Evolutionary conservation across 2,888 invertebrate genomes (phyloP), one percentile per base, ranked within the genome.

Genomic region (Phyllotreta cruciferae): DNA sequence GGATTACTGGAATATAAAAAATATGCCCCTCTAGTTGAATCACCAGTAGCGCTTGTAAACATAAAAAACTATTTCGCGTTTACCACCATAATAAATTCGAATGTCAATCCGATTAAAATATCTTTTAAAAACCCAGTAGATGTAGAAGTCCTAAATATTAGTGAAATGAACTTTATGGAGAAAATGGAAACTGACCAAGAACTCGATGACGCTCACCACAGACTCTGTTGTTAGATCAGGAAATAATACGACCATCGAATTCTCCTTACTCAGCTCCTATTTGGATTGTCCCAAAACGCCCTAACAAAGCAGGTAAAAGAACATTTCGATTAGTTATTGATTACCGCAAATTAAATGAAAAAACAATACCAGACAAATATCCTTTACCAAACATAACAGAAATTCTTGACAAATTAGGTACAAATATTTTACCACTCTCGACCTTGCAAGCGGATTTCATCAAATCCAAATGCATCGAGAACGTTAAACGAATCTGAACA

Each of bases 371-470:
- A 13, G 76, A 78, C 56, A 71, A 66, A 65, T 77, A 75, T 35
- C 75, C 73, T 1, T 62, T 77, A 24, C 75, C 71, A 64, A 73
- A 75, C 44, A 74, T 79, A 8, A 65, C 68, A 1, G 75, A 78
- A 10, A 68, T 78, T 4, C 60, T 78, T 24, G 75, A 78, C 45
- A 72, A 75, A 60, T 50, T 77, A 36, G 77, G 77, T 1, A 65
- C 68, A 56, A 71, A 44, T 73, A 73, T 60, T 75, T 71, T 56
- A 61, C 71, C 1, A 72, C 66, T 2, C 50, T 74, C 11, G 72
- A 75, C 65, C 42, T 74, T 10, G 70, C 72, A 6, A 66, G 65
- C 11, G 71, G 71, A 0, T 75, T 71, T 53, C 72, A 75, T 24
- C 73, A 73, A 61, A 70, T 75, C 2, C 68, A 71, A 49, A 68